Evolutionary conservation across 2,113 vertebrate species (phyloP), one percentile per base, ranked within the genome.

Genomic region (Maccullochella peelii): DNA sequence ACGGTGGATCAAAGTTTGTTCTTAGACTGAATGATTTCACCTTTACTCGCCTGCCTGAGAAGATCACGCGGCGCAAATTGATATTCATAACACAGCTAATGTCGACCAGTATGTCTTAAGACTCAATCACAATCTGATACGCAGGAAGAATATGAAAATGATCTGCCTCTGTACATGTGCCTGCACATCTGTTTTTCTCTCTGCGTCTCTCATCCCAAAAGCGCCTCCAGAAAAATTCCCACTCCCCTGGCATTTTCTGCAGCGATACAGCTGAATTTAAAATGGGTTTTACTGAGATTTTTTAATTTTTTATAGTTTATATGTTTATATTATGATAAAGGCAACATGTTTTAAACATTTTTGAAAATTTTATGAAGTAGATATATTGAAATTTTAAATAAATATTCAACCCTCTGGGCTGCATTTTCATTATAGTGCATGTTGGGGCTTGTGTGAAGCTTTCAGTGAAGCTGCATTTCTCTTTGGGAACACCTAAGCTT

Each of bases 31-130:
- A 71, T 30, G 63, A 82, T 85, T 44, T 87, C 67, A 91, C 77
- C 82, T 91, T 86, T 87, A 62, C 66, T 75, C n/a, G 62, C 33
- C 66, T 61, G 72, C 85, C 78, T 57, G 25, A 84, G 47, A 42
- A 74, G 66, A 82, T 79, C 68, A 50, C 2, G 58, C 12, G 5
- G 49, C 71, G 55, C 67, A 87, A 81, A 89, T 85, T 85, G 69
- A 79, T 89, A 88, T 89, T 90, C 82, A 88, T 79, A 71, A 82
- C 44, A 36, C 23, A 27, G 58, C 83, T 82, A 71, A 88, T 80
- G 71, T 77, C 21, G 20, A 80, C 52, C 74, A 55, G 68, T 47
- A 23, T 70, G 74, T 67, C 58, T 86, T 80, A 66, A 84, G 68
- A 67, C 82, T 86, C 79, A 80, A 83, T 83, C 86, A 82, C 62